Evolutionary conservation across 1,140 invertebrate species (phyloP).

Genomic region (Proctacanthus coquilletti): DNA sequence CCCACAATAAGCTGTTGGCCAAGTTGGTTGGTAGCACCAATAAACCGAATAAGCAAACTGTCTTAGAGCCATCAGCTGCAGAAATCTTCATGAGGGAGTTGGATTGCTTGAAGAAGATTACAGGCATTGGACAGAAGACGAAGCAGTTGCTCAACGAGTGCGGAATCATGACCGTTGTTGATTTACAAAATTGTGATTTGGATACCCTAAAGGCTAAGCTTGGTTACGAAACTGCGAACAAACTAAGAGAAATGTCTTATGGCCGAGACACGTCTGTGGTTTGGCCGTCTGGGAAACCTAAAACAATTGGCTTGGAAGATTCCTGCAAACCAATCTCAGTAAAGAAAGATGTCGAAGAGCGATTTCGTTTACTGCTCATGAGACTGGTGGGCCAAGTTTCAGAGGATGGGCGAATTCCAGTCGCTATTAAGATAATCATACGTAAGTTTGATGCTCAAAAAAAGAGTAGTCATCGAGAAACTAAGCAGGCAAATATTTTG

Average conservation of each 20-base stretch:
- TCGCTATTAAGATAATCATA: conserved; percentile 53
- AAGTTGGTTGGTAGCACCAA: conserved; percentile 56
- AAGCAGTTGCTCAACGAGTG: conserved; percentile 42
- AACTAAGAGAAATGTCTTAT: conserved; percentile 48
- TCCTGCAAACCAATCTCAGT: conserved; percentile 50
- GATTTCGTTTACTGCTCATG: conserved; percentile 45
- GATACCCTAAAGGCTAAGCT: conserved; percentile 41
- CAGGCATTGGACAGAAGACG: conserved; percentile 55
- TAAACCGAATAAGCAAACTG: conserved; percentile 69
- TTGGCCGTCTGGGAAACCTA: conserved; percentile 49
- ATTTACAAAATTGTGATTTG: conserved; percentile 44
- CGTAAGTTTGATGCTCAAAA: conserved; percentile 44
- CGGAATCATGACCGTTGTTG: conserved; percentile 44
- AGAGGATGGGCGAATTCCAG: conserved; percentile 59
- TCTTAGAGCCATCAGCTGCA: conserved; percentile 50
- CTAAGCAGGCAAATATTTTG: conserved; percentile 51
- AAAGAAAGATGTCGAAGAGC: conserved; percentile 51
- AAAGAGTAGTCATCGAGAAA: conserved; percentile 48
- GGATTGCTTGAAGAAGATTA: conserved; percentile 42
- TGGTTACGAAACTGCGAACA: conserved; percentile 47
- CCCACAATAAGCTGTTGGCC: conserved; percentile 68
- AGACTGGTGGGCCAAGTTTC: conserved; percentile 50
- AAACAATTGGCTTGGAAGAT: conserved; percentile 58
- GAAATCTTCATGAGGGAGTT: conserved; percentile 44
- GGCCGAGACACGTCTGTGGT: conserved; percentile 53